phyloP scores from a whole-genome alignment of 2,888 invertebrate genomes.

The Philhelius pedissequus region DNA sequence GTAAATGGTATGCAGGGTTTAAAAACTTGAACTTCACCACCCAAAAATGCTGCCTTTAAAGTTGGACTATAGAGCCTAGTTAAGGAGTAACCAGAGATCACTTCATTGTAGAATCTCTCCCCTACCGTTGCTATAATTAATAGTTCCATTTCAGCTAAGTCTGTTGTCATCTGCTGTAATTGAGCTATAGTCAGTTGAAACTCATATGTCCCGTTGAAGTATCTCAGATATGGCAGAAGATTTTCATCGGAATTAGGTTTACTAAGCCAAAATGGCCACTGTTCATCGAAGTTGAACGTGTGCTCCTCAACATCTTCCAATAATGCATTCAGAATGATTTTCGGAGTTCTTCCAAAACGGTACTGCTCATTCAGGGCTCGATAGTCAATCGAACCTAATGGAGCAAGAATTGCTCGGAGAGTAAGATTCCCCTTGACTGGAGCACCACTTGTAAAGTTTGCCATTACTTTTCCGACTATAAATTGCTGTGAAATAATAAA shows the following conservation, averaged over 20 bases:
- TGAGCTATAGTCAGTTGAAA: slow-evolving; percentile 91
- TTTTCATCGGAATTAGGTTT: slow-evolving; percentile 81
- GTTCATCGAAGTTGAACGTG: slow-evolving; percentile 87
- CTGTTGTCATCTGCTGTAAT: slow-evolving; percentile 80
- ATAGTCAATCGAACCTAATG: slow-evolving; percentile 82
- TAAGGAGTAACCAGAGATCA: slow-evolving; percentile 88
- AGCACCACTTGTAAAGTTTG: slow-evolving; percentile 94
- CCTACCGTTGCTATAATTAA: slow-evolving; percentile 90
- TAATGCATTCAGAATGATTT: slow-evolving; percentile 47
- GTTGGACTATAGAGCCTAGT: slow-evolving; percentile 91
- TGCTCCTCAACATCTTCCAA: slow-evolving; percentile 80
- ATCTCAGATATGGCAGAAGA: slow-evolving; percentile 84
- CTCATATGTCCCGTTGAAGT: slow-evolving; percentile 90
- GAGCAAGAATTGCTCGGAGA: slow-evolving; percentile 85
- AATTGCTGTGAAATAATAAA: slow-evolving; percentile 90
- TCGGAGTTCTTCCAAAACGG: slow-evolving; percentile 74
- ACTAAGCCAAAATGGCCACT: slow-evolving; percentile 87
- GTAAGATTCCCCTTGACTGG: slow-evolving; percentile 92
- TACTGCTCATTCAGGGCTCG: slow-evolving; percentile 80
- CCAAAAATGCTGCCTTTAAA: slow-evolving; percentile 88
- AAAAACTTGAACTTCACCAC: slow-evolving; percentile 92
- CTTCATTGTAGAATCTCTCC: slow-evolving; percentile 88
- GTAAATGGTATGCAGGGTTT: slow-evolving; percentile 94
- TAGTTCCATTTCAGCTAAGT: slow-evolving; percentile 86
- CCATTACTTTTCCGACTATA: slow-evolving; percentile 90